Evolutionary conservation across 2,113 vertebrate species (phyloP), one percentile per base, ranked within the genome.

Genomic region (Noctilio leporinus): DNA sequence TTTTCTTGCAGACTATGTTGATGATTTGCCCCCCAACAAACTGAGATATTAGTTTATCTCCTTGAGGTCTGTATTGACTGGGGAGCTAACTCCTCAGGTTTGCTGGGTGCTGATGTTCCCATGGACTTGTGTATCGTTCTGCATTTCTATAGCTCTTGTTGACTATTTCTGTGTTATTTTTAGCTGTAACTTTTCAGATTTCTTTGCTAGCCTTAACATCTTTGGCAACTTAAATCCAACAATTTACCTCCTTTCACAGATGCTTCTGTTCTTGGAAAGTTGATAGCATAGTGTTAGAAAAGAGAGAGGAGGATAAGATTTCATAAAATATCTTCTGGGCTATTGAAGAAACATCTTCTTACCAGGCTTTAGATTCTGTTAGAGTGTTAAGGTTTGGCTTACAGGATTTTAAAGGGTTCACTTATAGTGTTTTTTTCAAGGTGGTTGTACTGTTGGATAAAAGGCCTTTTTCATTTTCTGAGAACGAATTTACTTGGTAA

Each of bases 381-480:
- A 47, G 33, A 19, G 4, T 59, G 88, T 90, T 94, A 88, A 84
- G 30, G n/a, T 89, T 95, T 91, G n/a, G 11, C 72, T 78, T 96
- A 92, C 30, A 87, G 22, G 14, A 88, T 93, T 96, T 86, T 53
- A 87, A 40, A 89, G 57, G 5, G 4, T 91, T 95, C 26, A 38
- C 92, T 83, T 94, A 85, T 81, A 84, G 30, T 3, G 17, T 78
- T 89, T 94, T 96, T 93, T 95, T 67, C 10, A 12, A 77, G 93
- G 40, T 65, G 11, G 9, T 67, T 93, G 28, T 86, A 64, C 45
- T 9, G 1, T 93, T 49, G 9, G 43, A 93, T 93, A 93, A 94
- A 96, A 93, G 5, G 17, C 91, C 49, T 88, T 53, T 35, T 91
- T 89, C 22, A 57, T 87, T 97, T 96, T 89, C 80, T 95, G 57